A percentile compares a stretch with the other conserved stretches of the same genome.
These are phyloP conservation scores for Leptinotarsa rubiginosa DNA, from an alignment of 2,888 invertebrate genomes.

Conservation along the genomic window DNA sequence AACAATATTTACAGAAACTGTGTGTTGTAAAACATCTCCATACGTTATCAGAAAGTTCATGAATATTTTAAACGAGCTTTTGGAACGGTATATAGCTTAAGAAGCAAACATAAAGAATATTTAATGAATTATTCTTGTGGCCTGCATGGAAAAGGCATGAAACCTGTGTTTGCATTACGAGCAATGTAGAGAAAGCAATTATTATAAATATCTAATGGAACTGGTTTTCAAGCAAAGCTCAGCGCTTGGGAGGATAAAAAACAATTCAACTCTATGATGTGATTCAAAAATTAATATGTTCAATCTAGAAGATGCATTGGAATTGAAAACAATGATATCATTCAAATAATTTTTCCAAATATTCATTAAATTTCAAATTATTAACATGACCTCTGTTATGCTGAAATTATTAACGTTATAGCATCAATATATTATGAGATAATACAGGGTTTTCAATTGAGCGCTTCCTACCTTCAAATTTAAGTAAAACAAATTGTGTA, in stretches of 20 bases:
- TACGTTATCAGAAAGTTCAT: neutral
- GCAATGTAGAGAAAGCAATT: neutral
- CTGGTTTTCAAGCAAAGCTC: neutral
- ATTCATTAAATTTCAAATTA: too few species aligned
- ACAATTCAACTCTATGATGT: too few species aligned
- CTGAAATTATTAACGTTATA: too few species aligned
- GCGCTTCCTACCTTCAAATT: too few species aligned
- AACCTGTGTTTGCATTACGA: conserved; percentile 7
- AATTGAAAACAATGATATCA: too few species aligned
- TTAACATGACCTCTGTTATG: too few species aligned
- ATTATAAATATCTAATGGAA: neutral
- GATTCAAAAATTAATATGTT: too few species aligned
- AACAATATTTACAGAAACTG: neutral
- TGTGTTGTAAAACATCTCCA: neutral
- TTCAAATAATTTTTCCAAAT: too few species aligned
- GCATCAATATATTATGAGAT: too few species aligned
- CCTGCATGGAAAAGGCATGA: neutral
- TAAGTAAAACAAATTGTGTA: too few species aligned
- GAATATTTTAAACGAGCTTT: neutral
- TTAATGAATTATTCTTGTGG: conserved; percentile 16
- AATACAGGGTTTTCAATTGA: too few species aligned
- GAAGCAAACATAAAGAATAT: conserved; percentile 12
- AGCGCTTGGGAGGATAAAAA: neutral
- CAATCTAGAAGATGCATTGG: too few species aligned
- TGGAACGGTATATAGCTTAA: conserved; percentile 4